phyloP scores from a whole-genome alignment of 2,888 invertebrate species.

The Amorpha juglandis region DNA sequence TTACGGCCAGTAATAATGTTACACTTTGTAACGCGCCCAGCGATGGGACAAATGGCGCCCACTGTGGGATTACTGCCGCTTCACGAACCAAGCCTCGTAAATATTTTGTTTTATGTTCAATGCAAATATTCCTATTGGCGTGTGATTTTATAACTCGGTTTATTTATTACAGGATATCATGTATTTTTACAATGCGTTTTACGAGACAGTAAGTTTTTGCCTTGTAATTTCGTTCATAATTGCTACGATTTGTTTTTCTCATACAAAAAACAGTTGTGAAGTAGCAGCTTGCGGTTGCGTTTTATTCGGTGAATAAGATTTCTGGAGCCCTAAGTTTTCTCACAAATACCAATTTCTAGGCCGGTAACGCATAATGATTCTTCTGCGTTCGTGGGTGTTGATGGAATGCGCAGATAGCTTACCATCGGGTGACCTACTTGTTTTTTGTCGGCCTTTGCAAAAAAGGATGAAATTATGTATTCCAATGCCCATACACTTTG shows the following conservation, averaged over 20 bases:
- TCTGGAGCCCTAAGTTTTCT: too few species aligned
- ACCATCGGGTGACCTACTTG: too few species aligned
- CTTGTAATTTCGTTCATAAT: background rate
- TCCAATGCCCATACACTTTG: background rate
- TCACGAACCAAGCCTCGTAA: conserved; percentile 11
- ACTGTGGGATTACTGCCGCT: conserved; percentile 10
- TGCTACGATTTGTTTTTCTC: too few species aligned
- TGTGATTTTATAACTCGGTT: conserved; percentile 22
- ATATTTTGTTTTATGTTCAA: conserved; percentile 20
- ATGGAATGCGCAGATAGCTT: too few species aligned
- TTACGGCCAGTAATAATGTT: conserved; percentile 18
- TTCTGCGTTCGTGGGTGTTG: too few species aligned
- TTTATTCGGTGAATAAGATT: too few species aligned
- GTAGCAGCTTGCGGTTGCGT: too few species aligned
- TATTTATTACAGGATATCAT: conserved; percentile 3
- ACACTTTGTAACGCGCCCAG: conserved; percentile 25
- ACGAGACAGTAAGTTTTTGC: background rate
- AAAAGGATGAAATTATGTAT: too few species aligned
- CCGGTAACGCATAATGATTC: too few species aligned
- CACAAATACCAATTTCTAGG: too few species aligned
- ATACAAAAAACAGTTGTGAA: too few species aligned
- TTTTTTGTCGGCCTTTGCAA: too few species aligned
- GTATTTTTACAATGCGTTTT: conserved; percentile 12
- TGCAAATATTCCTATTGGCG: conserved; percentile 23
- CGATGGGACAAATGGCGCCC: conserved; percentile 12